Evolutionary conservation across 2,797 vertebrate species (phyloP).

Genomic region (Siniperca undulata): DNA sequence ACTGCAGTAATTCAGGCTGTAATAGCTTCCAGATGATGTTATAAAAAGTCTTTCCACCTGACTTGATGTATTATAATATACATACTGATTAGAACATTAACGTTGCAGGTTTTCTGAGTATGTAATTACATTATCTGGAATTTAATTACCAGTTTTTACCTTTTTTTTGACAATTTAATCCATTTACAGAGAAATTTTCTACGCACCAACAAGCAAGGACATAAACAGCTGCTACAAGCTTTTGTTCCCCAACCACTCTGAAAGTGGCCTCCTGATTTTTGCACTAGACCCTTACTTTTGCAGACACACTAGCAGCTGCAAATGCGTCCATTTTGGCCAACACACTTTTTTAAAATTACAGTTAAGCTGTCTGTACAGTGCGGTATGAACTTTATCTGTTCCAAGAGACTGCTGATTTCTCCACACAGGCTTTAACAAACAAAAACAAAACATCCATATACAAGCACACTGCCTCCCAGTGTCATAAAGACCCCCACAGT

Average conservation of each 20-base stretch:
- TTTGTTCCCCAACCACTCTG: neutral
- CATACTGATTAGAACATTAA: conserved; percentile 44
- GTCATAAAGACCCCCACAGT: conserved; percentile 49
- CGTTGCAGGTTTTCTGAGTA: conserved; percentile 16
- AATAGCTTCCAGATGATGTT: conserved; percentile 61
- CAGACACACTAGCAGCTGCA: neutral
- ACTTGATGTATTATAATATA: conserved; percentile 39
- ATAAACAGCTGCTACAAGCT: neutral
- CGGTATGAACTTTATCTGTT: conserved; percentile 13
- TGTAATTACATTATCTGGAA: conserved; percentile 51
- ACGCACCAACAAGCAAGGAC: neutral
- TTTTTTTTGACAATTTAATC: neutral
- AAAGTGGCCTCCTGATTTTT: neutral
- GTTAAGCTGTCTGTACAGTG: neutral
- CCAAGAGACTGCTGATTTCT: conserved; percentile 9
- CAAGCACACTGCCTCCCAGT: conserved; percentile 23
- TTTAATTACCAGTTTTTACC: conserved; percentile 16
- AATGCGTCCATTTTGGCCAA: neutral
- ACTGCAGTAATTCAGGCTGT: conserved; percentile 39
- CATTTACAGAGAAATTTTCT: neutral
- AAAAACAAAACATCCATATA: conserved; percentile 29
- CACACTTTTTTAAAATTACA: neutral
- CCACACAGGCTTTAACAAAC: conserved; percentile 17
- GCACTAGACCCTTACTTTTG: neutral
- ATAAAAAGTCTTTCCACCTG: conserved; percentile 50